Percentiles rank a stretch among this genome's conserved stretches.
Evolutionary conservation across 1,140 invertebrate genomes (phyloP).

Genomic region (Magallana ariakensis): DNA sequence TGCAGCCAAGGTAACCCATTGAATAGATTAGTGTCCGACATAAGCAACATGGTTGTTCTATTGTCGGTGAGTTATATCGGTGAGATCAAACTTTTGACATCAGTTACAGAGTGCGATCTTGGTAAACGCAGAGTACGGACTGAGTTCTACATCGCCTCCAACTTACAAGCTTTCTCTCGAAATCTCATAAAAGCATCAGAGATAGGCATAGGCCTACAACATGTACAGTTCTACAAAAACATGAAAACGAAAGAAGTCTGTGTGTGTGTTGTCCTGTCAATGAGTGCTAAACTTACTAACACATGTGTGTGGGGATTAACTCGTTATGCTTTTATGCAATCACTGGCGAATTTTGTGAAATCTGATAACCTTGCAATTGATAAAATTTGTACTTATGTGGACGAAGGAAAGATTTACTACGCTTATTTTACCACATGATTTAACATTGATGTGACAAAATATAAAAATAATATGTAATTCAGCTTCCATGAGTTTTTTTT

Average conservation of each 20-base stretch:
- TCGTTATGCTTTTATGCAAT: constrained; percentile 14
- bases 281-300: neutral
- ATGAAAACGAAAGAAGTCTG: neutral
- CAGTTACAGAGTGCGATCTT: neutral
- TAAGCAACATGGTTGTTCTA: neutral
- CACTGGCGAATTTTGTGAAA: neutral
- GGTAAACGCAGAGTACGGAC: neutral
- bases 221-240: constrained; percentile 4
- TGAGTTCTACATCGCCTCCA: neutral
- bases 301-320: neutral
- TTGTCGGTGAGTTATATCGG: neutral
- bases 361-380: neutral
- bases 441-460: too few species aligned
- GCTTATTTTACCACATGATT: neutral
- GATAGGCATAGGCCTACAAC: neutral
- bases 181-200: neutral
- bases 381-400: neutral
- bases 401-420: neutral
- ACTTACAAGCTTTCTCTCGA: neutral
- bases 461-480: too few species aligned
- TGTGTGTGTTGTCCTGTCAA: neutral
- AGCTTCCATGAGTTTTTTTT: too few species aligned
- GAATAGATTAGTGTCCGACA: neutral
- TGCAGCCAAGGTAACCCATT: neutral
- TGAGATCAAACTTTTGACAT: neutral